These are phyloP conservation scores for silkworm (Bombyx mori) DNA, from an alignment of 1,140 invertebrate species.

Conservation along the genomic window ASM3026992v2 NC_085114.1:15945501-15946000, in stretches of 20 bases:
- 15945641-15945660: conserved; percentile 11
- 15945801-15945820: no score
- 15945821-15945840: no score
- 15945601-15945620: conserved; percentile 2
- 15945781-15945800: conserved; percentile 24
- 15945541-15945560: conserved; percentile 22
- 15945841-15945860: no score
- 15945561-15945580: conserved; percentile 62
- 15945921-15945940: no score
- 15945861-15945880: no score
- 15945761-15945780: conserved; percentile 52
- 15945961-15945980: no score
- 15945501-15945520: conserved; percentile 77
- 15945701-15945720: conserved; percentile 15
- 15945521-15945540: conserved; percentile 55
- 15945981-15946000: no score
- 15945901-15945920: no score
- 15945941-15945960: no score
- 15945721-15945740: conserved; percentile 44
- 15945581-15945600: conserved; percentile 73
- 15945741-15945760: conserved; percentile 55
- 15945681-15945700: conserved; percentile 12
- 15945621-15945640: no score
- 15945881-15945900: no score
- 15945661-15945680: conserved; percentile 6